Percentiles rank a stretch among this genome's conserved stretches.
phyloP scores from a whole-genome alignment of 2,113 vertebrate species.

The Hemiprocne comata region DNA sequence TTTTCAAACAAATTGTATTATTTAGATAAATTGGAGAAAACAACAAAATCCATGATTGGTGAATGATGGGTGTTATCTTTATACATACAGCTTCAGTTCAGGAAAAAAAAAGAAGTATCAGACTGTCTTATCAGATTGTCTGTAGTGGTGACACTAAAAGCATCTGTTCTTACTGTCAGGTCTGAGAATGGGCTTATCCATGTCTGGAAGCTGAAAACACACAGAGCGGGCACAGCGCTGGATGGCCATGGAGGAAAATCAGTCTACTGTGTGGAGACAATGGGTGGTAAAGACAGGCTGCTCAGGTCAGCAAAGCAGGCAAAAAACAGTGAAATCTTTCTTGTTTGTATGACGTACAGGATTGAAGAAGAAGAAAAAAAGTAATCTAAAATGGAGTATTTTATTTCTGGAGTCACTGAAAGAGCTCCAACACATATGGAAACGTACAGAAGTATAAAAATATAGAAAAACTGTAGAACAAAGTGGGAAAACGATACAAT shows the following conservation, averaged over 20 bases:
- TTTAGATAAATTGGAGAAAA: not conserved
- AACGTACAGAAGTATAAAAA: not conserved
- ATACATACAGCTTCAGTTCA: not conserved
- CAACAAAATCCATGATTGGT: not conserved
- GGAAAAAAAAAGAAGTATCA: not conserved
- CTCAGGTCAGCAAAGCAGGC: constrained; percentile 81
- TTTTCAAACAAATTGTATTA: not conserved
- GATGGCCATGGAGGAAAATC: constrained; percentile 86
- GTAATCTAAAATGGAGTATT: not conserved
- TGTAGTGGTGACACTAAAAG: not conserved
- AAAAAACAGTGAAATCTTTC: not conserved
- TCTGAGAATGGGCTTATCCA: constrained; percentile 86
- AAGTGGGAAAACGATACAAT: not conserved
- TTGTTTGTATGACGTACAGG: not conserved
- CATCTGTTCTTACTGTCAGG: constrained; percentile 67
- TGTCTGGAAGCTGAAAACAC: constrained; percentile 89
- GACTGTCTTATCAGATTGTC: not conserved
- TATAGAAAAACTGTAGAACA: not conserved
- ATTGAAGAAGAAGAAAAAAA: not conserved
- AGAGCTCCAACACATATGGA: not conserved
- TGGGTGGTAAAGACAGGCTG: constrained; percentile 72
- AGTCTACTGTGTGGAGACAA: constrained; percentile 81
- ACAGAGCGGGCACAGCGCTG: constrained; percentile 75
- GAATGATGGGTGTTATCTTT: not conserved
- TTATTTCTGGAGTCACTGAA: not conserved